Evolutionary conservation across 2,888 invertebrate species (phyloP), one percentile per base, ranked within the genome.

Genomic region (Allolobophora icterica): DNA sequence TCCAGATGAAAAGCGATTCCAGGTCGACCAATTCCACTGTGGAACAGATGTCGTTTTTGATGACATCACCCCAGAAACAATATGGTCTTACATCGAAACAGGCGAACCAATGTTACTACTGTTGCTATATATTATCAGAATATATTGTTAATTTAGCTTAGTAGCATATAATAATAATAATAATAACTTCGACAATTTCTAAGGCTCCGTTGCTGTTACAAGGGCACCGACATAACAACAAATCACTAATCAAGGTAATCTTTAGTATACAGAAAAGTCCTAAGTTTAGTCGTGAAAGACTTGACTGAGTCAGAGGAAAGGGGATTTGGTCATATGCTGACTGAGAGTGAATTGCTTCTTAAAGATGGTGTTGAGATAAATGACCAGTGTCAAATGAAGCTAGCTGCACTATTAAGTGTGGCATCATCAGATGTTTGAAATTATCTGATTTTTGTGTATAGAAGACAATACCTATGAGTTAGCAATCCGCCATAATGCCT

Each of bases 51-150:
- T 99, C 0, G 96, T 96, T 92, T 97, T 99, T 96, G 97, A 97
- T 0, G 95, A 97, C 89, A 95, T 98, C 92, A 96, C 97, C 11
- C 96, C 96, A 5, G 96, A 97, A 90, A 97, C 98, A 94, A 98
- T 99, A 92, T 95, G 96, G 92, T 97, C 96, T 0, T 99, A 99
- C 95, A 97, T 99, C 52, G 97, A 97, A 92, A 97, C 98, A 3
- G 97, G 97, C 90, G 98, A 99, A 96, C 97, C 98, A 6, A 96
- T 98, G 98, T 98, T 90, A 92, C n/a, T 71, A n/a, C n/a, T 71
- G 0, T 71, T 71, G n/a, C n/a, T 71, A 71, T 1, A 71, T 71
- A 71, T n/a, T n/a, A 52, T 52, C 42, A 17, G 42, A 21, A 21
- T 52, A 52, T 52, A n/a, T 71, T 71, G 13, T 6, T 11, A 13